Evolutionary conservation across 2,888 invertebrate genomes (phyloP).

Genomic region (Sthenelais limicola): DNA sequence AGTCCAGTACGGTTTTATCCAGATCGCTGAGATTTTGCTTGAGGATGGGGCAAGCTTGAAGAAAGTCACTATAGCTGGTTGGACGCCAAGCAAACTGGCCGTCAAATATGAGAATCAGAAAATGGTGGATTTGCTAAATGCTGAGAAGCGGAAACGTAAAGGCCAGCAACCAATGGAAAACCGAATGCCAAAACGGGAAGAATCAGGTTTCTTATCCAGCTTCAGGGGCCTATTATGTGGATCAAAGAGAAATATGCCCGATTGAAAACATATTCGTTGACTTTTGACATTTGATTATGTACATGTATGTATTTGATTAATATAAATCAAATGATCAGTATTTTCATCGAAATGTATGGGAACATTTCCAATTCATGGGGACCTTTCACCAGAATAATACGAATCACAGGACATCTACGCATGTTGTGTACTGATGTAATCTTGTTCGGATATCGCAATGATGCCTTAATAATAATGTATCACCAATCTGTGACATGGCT

Average conservation of each 20-base stretch:
- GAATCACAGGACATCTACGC: too few species aligned
- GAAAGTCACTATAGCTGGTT: constrained; percentile 41
- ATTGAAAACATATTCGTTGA: too few species aligned
- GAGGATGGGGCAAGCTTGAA: constrained; percentile 39
- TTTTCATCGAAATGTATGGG: too few species aligned
- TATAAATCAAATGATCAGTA: too few species aligned
- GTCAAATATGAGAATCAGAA: constrained; percentile 38
- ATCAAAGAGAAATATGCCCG: constrained; percentile 1
- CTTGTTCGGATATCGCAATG: too few species aligned
- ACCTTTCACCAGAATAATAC: too few species aligned
- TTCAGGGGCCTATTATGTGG: constrained; percentile 30
- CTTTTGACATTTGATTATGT: too few species aligned
- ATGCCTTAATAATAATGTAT: too few species aligned
- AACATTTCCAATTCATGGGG: too few species aligned
- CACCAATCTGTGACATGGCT: too few species aligned
- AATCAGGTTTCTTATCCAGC: constrained; percentile 20
- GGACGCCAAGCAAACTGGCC: constrained; percentile 47
- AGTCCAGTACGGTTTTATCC: constrained; percentile 47
- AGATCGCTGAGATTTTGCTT: constrained; percentile 44
- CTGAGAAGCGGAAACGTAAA: constrained; percentile 29
- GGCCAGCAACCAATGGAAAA: neutral
- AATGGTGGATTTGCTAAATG: constrained; percentile 37
- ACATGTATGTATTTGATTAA: too few species aligned
- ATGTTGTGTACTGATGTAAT: too few species aligned
- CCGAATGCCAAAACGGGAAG: constrained; percentile 15